Conservation (phyloP, 2,113 vertebrate species). For the Chitala chitala region DNA sequence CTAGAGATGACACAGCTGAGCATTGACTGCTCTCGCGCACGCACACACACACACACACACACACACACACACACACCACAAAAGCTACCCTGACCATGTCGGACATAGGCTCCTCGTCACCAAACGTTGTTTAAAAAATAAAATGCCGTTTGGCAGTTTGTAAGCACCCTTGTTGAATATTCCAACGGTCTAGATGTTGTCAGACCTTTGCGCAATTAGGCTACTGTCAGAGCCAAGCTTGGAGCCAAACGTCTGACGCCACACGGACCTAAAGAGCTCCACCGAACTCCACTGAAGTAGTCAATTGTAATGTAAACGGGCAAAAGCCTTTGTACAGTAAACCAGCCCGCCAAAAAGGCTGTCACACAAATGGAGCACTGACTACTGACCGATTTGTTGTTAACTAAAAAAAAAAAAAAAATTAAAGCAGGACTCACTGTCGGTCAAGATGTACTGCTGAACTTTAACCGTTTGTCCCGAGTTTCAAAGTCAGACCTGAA, state of each 20-base stretch:
- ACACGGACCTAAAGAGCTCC: slow-evolving; percentile 11
- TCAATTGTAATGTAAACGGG: slow-evolving; percentile 19
- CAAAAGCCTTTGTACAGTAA: slow-evolving; percentile 9
- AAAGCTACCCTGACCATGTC: slow-evolving; percentile 25
- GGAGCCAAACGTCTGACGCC: slow-evolving; percentile 38
- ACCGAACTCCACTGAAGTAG: slow-evolving; percentile 16
- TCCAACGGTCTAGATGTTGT: slow-evolving; percentile 34
- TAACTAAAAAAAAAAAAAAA: slow-evolving; percentile 8
- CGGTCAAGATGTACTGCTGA: too few species aligned
- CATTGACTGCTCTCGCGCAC: slow-evolving; percentile 14
- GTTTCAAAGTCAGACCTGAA: slow-evolving; percentile 33
- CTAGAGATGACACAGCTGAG: too few species aligned
- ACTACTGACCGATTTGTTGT: slow-evolving; percentile 21
- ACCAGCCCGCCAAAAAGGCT: slow-evolving; percentile 15
- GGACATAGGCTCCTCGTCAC: slow-evolving; percentile 32
- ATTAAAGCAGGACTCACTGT: too few species aligned
- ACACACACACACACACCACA: slow-evolving; percentile 12
- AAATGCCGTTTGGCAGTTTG: slow-evolving; percentile 43
- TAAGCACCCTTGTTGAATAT: slow-evolving; percentile 44
- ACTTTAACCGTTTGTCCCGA: too few species aligned
- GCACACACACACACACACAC: slow-evolving; percentile 12
- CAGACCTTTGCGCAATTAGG: slow-evolving; percentile 41
- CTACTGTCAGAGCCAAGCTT: slow-evolving; percentile 32
- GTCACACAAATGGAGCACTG: slow-evolving; percentile 17
- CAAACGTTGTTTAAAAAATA: slow-evolving; percentile 24